A percentile compares a stretch with the other conserved stretches of the same genome.
Evolutionary conservation across 2,797 vertebrate genomes (phyloP).

Genomic region (Balearica regulorum): DNA sequence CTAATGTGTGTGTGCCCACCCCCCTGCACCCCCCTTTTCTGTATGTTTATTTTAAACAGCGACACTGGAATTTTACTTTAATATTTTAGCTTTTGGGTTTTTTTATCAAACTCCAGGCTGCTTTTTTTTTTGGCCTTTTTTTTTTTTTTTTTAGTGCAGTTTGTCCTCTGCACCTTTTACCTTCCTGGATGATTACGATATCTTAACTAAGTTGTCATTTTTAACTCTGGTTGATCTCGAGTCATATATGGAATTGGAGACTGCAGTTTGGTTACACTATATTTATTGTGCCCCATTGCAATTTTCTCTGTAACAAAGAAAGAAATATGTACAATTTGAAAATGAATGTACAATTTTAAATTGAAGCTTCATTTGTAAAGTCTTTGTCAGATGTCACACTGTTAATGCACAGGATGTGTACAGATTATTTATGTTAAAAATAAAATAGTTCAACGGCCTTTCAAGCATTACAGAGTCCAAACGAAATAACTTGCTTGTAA

Average conservation of each 20-base stretch:
- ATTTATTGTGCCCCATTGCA: conserved; percentile 72
- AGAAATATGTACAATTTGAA: conserved; percentile 69
- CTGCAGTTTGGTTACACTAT: conserved; percentile 51
- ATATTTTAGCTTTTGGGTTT: conserved; percentile 64
- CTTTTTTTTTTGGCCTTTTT: background rate
- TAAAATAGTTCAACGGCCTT: conserved; percentile 62
- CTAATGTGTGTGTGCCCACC: background rate
- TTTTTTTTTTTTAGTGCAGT: background rate
- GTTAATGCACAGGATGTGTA: conserved; percentile 64
- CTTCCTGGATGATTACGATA: conserved; percentile 41
- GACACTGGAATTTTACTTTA: conserved; percentile 75
- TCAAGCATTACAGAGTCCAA: conserved; percentile 58
- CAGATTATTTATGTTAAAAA: conserved; percentile 70
- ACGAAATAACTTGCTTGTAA: conserved; percentile 24
- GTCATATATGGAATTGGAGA: conserved; percentile 58
- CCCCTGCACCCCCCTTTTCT: conserved; percentile 30
- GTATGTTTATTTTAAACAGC: conserved; percentile 69
- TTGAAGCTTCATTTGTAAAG: conserved; percentile 67
- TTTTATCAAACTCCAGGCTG: conserved; percentile 43
- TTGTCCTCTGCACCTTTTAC: conserved; percentile 60
- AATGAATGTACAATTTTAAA: conserved; percentile 71
- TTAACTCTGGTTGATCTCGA: conserved; percentile 62
- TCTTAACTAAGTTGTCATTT: conserved; percentile 44
- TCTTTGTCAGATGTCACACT: conserved; percentile 57
- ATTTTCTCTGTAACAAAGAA: conserved; percentile 62